Evolutionary conservation across 2,797 vertebrate species (phyloP), one percentile per base, ranked within the genome.

Genomic region (Myotis vivesi): DNA sequence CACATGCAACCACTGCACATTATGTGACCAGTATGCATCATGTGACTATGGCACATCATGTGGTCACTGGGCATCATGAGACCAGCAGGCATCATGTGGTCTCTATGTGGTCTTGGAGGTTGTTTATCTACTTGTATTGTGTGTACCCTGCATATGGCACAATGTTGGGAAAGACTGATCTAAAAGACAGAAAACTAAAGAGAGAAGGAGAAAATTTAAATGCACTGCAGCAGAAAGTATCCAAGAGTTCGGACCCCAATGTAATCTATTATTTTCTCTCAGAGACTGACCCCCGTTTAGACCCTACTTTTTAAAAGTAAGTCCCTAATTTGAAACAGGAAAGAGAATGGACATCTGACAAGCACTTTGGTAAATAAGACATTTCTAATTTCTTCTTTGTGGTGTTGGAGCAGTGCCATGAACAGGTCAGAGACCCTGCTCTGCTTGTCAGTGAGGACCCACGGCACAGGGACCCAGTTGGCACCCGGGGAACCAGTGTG

Each of bases 241-340:
- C 19, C n/a, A 8, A 8, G 30, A 30, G 1, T 6, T 3, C 20
- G 3, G n/a, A n/a, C 4, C 17, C 83, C 28, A 4, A 0, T 1
- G 13, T 10, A 5, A 16, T 8, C 38, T 25, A 23, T 4, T 8
- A 8, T 41, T 41, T 72, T 71, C 15, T 15, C n/a, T 6, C 53
- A 64, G 51, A 72, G 3, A 25, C 66, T 15, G 17, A 41, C 7
- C 46, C 33, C 30, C 6, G 4, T 57, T 36, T 8, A 76, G 33
- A 6, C 33, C 46, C 25, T 6, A 10, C 20, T 51, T 33, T 75
- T 69, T n/a, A 22, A 20, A 75, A 75, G 46, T 12, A 51, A 30
- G 44, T n/a, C 17, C 11, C 19, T 23, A 23, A 33, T 66, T 20
- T 25, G 9, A 44, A 68, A 66, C 12, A 20, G 13, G 36, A 89